phyloP scores from a whole-genome alignment of 2,113 vertebrate genomes.

The Elgaria multicarinata region DNA sequence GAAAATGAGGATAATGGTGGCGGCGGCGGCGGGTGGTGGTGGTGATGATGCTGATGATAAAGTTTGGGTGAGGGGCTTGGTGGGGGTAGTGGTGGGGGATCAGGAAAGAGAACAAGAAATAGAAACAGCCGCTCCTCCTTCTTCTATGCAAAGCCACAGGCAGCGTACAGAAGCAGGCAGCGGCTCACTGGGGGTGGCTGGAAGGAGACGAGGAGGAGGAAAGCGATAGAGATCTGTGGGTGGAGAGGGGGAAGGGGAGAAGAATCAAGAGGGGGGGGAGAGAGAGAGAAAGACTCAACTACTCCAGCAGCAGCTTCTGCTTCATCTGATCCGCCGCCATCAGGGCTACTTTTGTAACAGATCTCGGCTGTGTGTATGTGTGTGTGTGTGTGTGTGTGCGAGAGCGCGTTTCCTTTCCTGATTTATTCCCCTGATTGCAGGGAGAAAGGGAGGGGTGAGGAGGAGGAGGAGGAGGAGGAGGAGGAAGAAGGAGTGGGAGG shows the following conservation, averaged over 20 bases:
- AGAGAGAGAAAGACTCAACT: constrained; percentile 45
- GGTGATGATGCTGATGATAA: not conserved
- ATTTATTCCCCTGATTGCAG: constrained; percentile 74
- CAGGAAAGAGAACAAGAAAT: not conserved
- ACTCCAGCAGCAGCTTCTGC: constrained; percentile 75
- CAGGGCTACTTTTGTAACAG: constrained; percentile 83
- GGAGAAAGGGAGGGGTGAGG: constrained; percentile 45
- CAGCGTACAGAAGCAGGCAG: constrained; percentile 46
- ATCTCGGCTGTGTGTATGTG: constrained; percentile 64
- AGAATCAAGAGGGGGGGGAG: constrained; percentile 12
- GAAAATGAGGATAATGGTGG: constrained; percentile 44
- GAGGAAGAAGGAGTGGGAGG: constrained; percentile 35
- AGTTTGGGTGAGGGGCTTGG: not conserved
- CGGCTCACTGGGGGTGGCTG: constrained; percentile 38
- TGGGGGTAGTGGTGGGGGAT: accelerated
- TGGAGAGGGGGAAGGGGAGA: constrained; percentile 59
- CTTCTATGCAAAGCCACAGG: not conserved
- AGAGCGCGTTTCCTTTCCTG: constrained; percentile 58
- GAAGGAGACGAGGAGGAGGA: constrained; percentile 42
- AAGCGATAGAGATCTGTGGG: constrained; percentile 52
- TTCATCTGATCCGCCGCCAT: constrained; percentile 85
- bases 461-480: constrained; percentile 47
- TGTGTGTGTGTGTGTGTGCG: not conserved
- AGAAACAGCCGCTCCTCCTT: too few relatives aligned
- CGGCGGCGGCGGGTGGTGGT: constrained; percentile 1